phyloP scores from a whole-genome alignment of 2,113 vertebrate genomes.

The Pollachius pollachius region DNA sequence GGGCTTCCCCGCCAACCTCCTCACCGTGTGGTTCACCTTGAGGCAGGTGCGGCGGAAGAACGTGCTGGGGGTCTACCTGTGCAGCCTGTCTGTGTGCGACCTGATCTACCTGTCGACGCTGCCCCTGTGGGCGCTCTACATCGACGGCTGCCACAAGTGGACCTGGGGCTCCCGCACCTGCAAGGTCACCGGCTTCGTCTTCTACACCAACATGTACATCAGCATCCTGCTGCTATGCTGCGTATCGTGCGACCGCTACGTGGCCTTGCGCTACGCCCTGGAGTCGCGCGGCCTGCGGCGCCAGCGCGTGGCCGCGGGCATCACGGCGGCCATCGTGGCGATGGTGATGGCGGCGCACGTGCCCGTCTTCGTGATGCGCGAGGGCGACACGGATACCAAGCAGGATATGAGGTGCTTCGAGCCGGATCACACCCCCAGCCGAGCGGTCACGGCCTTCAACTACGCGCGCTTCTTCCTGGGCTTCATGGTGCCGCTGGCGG shows the following conservation, averaged over 20 bases:
- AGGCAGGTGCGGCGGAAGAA: conserved; percentile 73
- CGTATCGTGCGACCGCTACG: conserved; percentile 82
- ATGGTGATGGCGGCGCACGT: conserved; percentile 60
- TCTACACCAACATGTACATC: conserved; percentile 91
- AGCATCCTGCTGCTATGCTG: conserved; percentile 89
- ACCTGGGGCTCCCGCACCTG: conserved; percentile 53
- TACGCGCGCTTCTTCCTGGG: conserved; percentile 74
- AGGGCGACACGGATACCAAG: fast-evolving
- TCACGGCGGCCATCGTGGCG: conserved; percentile 43
- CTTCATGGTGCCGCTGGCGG: conserved; percentile 74
- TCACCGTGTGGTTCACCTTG: conserved; percentile 74
- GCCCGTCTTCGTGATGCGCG: conserved; percentile 66
- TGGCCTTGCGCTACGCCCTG: conserved; percentile 76
- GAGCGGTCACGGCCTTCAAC: conserved; percentile 53
- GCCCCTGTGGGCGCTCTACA: conserved; percentile 82
- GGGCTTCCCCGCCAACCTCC: conserved; percentile 81
- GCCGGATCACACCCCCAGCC: conserved; percentile 38
- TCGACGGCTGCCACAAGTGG: conserved; percentile 69
- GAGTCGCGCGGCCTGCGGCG: conserved; percentile 74
- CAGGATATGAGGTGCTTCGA: conserved; percentile 77
- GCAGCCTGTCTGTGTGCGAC: conserved; percentile 82
- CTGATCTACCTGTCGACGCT: conserved; percentile 82
- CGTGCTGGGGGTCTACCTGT: conserved; percentile 79
- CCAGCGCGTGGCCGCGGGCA: conserved; percentile 46
- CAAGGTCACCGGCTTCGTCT: conserved; percentile 76